Evolutionary conservation across 2,888 invertebrate species (phyloP).

Genomic region (Aricia artaxerxes): DNA sequence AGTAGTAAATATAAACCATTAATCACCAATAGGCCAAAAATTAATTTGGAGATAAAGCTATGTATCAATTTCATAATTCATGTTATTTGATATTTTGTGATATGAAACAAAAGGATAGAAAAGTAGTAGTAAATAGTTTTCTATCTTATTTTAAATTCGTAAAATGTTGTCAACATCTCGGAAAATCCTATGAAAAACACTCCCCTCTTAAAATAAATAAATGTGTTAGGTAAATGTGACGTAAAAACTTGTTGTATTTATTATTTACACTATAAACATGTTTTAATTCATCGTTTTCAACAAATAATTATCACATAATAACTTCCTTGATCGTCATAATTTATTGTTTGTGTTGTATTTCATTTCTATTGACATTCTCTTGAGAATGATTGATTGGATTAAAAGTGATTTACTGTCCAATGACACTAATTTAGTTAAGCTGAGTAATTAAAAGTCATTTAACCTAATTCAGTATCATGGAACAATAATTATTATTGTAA

Average conservation of each 20-base stretch:
- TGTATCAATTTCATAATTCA: too few species aligned
- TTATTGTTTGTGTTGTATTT: not conserved
- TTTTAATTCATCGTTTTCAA: not conserved
- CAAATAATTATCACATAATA: constrained; percentile 4
- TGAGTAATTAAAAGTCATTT: not conserved
- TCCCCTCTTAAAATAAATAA: not conserved
- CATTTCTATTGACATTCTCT: constrained; percentile 24
- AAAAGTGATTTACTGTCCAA: constrained; percentile 19
- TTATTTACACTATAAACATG: not conserved
- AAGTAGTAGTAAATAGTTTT: not conserved
- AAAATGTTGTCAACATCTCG: not conserved
- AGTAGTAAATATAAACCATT: too few species aligned
- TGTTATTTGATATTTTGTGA: too few species aligned
- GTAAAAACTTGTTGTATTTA: not conserved
- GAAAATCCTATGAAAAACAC: not conserved
- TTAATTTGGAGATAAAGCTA: too few species aligned
- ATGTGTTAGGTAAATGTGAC: not conserved
- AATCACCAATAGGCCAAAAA: too few species aligned
- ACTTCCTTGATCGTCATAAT: not conserved
- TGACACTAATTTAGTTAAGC: constrained; percentile 8
- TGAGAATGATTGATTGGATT: constrained; percentile 32
- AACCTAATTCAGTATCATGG: too few species aligned
- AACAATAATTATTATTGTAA: not conserved
- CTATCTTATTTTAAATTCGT: not conserved
- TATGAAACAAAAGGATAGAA: too few species aligned